Base-by-base conservation (phyloP, 2,113 vertebrate species). In the Megatriorchis doriae region DNA sequence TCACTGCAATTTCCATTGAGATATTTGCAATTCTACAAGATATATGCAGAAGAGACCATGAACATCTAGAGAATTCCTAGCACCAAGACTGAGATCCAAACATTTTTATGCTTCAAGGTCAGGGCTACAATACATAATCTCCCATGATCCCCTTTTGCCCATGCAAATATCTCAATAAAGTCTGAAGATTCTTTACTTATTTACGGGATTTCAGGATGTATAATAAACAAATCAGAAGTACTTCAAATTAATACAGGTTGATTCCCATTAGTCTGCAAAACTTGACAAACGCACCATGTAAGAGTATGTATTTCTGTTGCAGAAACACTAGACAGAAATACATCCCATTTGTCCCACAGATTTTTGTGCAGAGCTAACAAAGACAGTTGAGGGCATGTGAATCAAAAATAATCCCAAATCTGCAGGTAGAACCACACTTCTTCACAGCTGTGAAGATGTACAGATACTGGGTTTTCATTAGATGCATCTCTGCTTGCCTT, bases 21-120 rank as follows among this genome's bases (percentile, higher is more conserved):
- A 99, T 98, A 89, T 99, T 99, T 36, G 99, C 98, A 88, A 99
- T 99, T 96, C 99, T 99, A 89, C 12, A 91, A 67, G 26, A 89
- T 3, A 89, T 0, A 73, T 23, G 55, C 26, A 96, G 61, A 90
- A 77, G 15, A 87, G 17, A 86, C 21, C 0, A 3, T 81, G n/a
- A 96, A 77, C 22, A 86, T 45, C 34, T 75, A 61, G 22, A 91
- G 21, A 81, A 72, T 23, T 12, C n/a, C 2, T 4, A 52, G 59
- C 2, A 7, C 9, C 27, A 56, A 84, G 89, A 86, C 27, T 15
- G 68, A 96, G 36, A 90, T 53, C 6, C 32, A 88, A 94, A 38
- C 10, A 55, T 27, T 77, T 90, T 42, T 7, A 25, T 29, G 11
- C 16, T 73, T 65, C 40, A 62, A 73, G 26, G 11, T 52, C 29